phyloP scores from a whole-genome alignment of 2,888 invertebrate species.

The Parascotia fuliginaria region DNA sequence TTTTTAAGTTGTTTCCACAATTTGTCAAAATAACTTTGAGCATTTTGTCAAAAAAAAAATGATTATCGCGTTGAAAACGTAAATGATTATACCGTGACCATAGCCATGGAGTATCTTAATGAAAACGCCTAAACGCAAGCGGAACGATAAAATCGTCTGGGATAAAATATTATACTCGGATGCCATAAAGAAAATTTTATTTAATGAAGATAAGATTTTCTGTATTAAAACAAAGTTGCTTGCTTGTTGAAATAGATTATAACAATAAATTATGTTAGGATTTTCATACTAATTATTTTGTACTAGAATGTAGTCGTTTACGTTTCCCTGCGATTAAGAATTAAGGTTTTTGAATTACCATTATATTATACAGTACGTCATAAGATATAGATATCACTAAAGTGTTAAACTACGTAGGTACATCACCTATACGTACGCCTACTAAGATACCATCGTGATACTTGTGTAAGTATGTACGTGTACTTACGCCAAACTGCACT shows the following conservation, averaged over 20 bases:
- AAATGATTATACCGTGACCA: constrained; percentile 33
- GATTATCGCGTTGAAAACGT: constrained; percentile 1
- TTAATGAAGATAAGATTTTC: constrained; percentile 65
- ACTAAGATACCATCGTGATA: too few relatives aligned
- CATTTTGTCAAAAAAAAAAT: neutral
- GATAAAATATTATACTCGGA: constrained; percentile 78
- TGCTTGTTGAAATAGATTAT: constrained; percentile 40
- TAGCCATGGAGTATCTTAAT: constrained; percentile 53
- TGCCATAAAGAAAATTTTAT: constrained; percentile 77
- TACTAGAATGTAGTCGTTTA: too few relatives aligned
- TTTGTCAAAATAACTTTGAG: too few relatives aligned
- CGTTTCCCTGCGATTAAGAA: too few relatives aligned
- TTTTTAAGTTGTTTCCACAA: too few relatives aligned
- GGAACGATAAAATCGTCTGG: constrained; percentile 68
- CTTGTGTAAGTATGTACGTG: too few relatives aligned
- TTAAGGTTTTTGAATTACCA: too few relatives aligned
- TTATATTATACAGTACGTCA: too few relatives aligned
- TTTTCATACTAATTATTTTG: neutral
- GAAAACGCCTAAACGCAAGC: constrained; percentile 65
- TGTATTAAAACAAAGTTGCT: constrained; percentile 62
- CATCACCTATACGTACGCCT: too few relatives aligned
- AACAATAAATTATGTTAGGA: neutral
- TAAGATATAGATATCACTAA: too few relatives aligned
- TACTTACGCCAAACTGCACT: too few relatives aligned
- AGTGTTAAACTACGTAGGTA: too few relatives aligned